These are phyloP conservation scores for Heliconius erato DNA, from an alignment of 2,888 invertebrate genomes.

Conservation along the genomic window DNA sequence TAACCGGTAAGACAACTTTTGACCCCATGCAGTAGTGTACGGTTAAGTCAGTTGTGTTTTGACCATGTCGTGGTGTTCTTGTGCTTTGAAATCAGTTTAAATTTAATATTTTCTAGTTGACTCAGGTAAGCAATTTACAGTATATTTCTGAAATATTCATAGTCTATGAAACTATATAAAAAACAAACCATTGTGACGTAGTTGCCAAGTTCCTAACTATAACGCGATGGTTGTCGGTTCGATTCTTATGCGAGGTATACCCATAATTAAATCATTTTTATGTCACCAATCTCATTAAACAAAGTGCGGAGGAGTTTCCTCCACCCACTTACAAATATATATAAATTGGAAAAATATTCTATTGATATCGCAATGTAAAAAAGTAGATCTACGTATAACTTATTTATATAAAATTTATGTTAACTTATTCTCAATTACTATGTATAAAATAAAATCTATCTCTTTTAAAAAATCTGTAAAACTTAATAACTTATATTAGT, in stretches of 20 bases:
- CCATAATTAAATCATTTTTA: not conserved
- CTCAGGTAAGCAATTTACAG: constrained; percentile 15
- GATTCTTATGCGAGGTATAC: not conserved
- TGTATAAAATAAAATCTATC: too few relatives aligned
- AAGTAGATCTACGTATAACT: not conserved
- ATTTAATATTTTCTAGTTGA: not conserved
- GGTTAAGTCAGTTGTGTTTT: constrained; percentile 79
- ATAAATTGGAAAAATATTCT: not conserved
- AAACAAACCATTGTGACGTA: not conserved
- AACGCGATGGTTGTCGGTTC: not conserved
- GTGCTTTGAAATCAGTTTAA: constrained; percentile 38
- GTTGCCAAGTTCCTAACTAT: not conserved
- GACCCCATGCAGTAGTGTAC: constrained; percentile 70
- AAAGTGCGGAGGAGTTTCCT: not conserved
- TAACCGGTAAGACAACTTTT: constrained; percentile 85
- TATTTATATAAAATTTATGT: not conserved
- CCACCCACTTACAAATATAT: too few relatives aligned
- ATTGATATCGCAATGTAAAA: not conserved
- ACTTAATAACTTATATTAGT: not conserved
- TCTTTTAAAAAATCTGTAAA: constrained; percentile 1
- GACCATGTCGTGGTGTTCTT: constrained; percentile 63
- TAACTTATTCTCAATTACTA: not conserved
- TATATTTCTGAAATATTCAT: not conserved
- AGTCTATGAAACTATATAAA: not conserved
- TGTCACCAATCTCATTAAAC: not conserved